Evolutionary conservation across 2,113 vertebrate species (phyloP), one percentile per base, ranked within the genome.

Genomic region (Charina bottae): DNA sequence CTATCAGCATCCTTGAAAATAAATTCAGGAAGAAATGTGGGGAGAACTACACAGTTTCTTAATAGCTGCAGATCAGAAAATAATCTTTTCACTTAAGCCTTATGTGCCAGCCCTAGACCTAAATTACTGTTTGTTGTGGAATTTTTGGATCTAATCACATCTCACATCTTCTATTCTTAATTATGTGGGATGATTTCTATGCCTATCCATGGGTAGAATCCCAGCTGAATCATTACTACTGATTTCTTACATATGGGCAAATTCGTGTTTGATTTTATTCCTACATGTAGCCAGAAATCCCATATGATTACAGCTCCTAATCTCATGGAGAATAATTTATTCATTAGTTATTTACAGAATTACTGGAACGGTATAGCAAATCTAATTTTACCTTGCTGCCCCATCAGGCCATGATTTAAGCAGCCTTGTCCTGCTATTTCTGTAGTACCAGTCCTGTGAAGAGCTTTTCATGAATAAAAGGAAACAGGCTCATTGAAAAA

Each of bases 401-500:
- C 23, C 54, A 15, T 28, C 83, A 53, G 84, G 26, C 26, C 26
- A 17, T 17, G 12, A 15, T 85, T 15, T 54, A 85, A 85, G 33
- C 13, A 55, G 13, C 13, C 8, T 55, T 85, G 26, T 78, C 37
- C 15, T 37, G 6, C 19, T 78, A 78, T 54, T 46, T 85, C 53
- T 85, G 2, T 15, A 85, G 84, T 49, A 54, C 12, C 49, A 54
- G 26, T n/a, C 49, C 49, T 85, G 84, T 55, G 49, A 28, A 85
- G 49, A 49, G 17, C 49, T 3, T 83, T 37, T 59, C 15, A 62
- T n/a, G 62, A 72, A 87, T 46, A 19, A 49, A 87, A 33, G 37
- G 84, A 85, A 85, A 90, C 56, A 85, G 21, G 15, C 62, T 91
- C 46, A 62, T 12, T 64, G 17, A 78, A 64, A 78, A 89, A 92